A percentile compares a stretch with the other conserved stretches of the same genome.
Evolutionary conservation across 1,140 invertebrate species (phyloP).

Genomic region (Harpegnathos saltator): DNA sequence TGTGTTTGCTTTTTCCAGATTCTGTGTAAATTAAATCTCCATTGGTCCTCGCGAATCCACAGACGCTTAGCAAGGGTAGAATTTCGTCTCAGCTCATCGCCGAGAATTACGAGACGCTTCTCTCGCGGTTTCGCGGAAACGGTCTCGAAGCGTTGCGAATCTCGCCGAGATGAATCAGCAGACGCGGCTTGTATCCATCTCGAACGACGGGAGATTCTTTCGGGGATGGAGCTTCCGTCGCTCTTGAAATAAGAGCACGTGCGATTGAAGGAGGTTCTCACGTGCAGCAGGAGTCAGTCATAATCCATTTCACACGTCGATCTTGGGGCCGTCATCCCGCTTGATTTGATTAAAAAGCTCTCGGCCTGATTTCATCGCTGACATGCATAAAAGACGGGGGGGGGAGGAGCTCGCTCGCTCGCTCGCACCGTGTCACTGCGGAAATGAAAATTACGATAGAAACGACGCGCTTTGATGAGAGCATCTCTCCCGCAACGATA

Average conservation of each 20-base stretch:
- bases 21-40: too few species aligned
- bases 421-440: constrained; percentile 3
- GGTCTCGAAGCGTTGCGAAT: background rate
- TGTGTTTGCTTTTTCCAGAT: too few species aligned
- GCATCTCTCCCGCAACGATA: constrained; percentile 39
- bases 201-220: constrained; percentile 8
- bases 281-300: constrained; percentile 28
- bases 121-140: background rate
- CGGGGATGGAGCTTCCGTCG: background rate
- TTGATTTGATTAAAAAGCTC: constrained; percentile 58
- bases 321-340: constrained; percentile 37
- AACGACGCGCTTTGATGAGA: constrained; percentile 44
- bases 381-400: constrained; percentile 3
- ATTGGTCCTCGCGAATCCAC: too few species aligned
- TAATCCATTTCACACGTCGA: constrained; percentile 57
- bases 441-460: constrained; percentile 46
- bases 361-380: constrained; percentile 43
- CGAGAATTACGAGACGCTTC: background rate
- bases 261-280: constrained; percentile 12
- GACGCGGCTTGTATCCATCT: background rate
- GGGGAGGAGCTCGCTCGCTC: background rate
- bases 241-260: constrained; percentile 17
- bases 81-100: too few species aligned
- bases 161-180: too few species aligned
- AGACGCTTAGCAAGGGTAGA: too few species aligned